phyloP scores from a whole-genome alignment of 2,797 vertebrate species.

The Sciaenops ocellatus region DNA sequence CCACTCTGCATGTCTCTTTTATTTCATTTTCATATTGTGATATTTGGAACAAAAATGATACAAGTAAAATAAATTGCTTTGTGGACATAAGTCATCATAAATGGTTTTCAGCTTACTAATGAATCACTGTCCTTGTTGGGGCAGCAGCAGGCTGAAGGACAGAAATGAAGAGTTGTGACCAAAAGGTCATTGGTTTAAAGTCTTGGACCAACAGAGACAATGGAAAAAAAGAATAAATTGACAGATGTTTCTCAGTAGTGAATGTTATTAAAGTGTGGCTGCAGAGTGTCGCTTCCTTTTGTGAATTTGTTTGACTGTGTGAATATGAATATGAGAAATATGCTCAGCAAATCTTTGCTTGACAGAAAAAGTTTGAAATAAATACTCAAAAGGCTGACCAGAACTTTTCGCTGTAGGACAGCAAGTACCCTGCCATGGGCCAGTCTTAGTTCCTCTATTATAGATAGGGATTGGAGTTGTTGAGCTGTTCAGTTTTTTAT shows the following conservation, averaged over 20 bases:
- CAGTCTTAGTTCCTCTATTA: not conserved
- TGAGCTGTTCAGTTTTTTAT: not conserved
- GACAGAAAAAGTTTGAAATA: slow-evolving; percentile 20
- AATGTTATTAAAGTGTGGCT: slow-evolving; percentile 9
- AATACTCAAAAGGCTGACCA: slow-evolving; percentile 20
- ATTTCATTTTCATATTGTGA: slow-evolving; percentile 1
- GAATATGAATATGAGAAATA: slow-evolving; percentile 27
- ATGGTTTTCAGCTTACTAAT: slow-evolving; percentile 9
- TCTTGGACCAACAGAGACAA: slow-evolving; percentile 1
- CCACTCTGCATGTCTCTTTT: slow-evolving; percentile 4
- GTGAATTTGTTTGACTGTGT: slow-evolving; percentile 11
- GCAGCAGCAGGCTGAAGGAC: slow-evolving; percentile 7
- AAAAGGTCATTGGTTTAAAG: slow-evolving; percentile 22
- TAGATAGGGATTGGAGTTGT: not conserved
- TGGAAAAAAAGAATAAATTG: slow-evolving; percentile 24
- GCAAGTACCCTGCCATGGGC: not conserved
- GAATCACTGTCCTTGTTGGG: slow-evolving; percentile 2
- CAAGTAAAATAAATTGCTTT: not conserved
- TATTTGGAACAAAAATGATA: slow-evolving; percentile 6
- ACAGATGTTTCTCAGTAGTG: slow-evolving; percentile 11
- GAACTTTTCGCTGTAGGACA: not conserved
- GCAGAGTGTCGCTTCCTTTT: slow-evolving; percentile 7
- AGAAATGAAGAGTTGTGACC: not conserved
- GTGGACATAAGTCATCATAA: not conserved
- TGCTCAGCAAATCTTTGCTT: slow-evolving; percentile 8